Base-by-base conservation (phyloP, 2,113 vertebrate genomes). In the Synodontis membranacea region DNA sequence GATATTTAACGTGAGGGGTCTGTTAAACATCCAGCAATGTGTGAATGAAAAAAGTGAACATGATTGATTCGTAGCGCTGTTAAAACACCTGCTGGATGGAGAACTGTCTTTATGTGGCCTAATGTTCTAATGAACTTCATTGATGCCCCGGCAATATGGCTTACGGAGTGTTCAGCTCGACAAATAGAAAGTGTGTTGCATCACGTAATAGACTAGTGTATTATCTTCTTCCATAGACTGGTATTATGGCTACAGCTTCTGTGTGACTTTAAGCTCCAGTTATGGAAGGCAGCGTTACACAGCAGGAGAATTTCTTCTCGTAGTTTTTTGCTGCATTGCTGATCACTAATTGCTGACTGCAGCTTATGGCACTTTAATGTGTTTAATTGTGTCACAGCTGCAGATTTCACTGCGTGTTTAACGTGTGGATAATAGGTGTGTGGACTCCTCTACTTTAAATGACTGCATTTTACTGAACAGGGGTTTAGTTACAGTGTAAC, bases 391-490 rank as follows among this genome's bases (percentile, higher is more conserved):
- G 70, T 75, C 56, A 28, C 12, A 17, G 72, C n/a, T 76, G 58
- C 72, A 78, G 31, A 8, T 80, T 80, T 68, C 4, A 8, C 31
- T 34, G 72, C 34, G 60, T 66, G 31, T 31, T 80, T 68, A 86
- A 42, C 23, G 28, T 34, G 0, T 14, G 23, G 52, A 58, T 58
- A 80, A 80, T 28, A 28, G 11, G 52, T 28, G 50, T 11, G 6
- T 5, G 15, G 34, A 46, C 44, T 85, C 46, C n/a, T 66, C 75
- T 80, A 23, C 31, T 42, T 28, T 66, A 62, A 85, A 80, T 82
- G 79, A 86, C 37, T 60, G 79, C 19, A 28, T 74, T 70, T 74
- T 86, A 86, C 62, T 86, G 66, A 82, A 48, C 64, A 37, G 78
- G 50, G 79, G 25, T 58, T 74, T 74, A 82, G 79, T 48, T 74